phyloP scores from a whole-genome alignment of 2,888 invertebrate genomes.

The Leptopilina syphax region DNA sequence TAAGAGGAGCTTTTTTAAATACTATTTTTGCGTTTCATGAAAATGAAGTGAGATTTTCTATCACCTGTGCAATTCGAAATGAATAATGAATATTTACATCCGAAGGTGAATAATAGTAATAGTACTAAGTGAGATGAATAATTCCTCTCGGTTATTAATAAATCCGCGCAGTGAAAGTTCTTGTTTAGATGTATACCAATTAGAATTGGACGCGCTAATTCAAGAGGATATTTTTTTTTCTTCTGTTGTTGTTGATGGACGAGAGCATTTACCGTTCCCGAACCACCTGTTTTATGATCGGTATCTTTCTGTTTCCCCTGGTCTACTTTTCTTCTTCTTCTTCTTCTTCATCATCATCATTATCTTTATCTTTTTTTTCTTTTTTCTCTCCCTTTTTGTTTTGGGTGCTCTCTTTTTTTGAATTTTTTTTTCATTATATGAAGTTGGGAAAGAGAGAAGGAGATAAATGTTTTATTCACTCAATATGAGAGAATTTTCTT shows the following conservation, averaged over 20 bases:
- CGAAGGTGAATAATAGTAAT: not conserved
- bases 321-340: conserved; percentile 18
- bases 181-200: conserved; percentile 12
- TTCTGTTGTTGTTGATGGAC: too few relatives aligned
- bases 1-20: too few relatives aligned
- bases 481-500: conserved; percentile 40
- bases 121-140: not conserved
- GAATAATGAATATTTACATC: too few relatives aligned
- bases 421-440: not conserved
- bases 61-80: too few relatives aligned
- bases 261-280: conserved; percentile 14
- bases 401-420: not conserved
- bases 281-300: conserved; percentile 29
- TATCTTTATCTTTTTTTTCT: not conserved
- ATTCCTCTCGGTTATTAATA: not conserved
- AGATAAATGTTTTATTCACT: conserved; percentile 1
- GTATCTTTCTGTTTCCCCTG: conserved; percentile 23
- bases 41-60: too few relatives aligned
- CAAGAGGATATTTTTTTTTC: conserved; percentile 23
- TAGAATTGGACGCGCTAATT: conserved; percentile 21
- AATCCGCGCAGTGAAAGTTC: not conserved
- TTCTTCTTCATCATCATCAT: too few relatives aligned
- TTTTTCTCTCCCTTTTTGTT: not conserved
- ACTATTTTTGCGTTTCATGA: too few relatives aligned
- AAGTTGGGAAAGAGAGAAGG: not conserved